Evolutionary conservation across 2,113 vertebrate genomes (phyloP).

Genomic region (Psittacula cyanocephala): DNA sequence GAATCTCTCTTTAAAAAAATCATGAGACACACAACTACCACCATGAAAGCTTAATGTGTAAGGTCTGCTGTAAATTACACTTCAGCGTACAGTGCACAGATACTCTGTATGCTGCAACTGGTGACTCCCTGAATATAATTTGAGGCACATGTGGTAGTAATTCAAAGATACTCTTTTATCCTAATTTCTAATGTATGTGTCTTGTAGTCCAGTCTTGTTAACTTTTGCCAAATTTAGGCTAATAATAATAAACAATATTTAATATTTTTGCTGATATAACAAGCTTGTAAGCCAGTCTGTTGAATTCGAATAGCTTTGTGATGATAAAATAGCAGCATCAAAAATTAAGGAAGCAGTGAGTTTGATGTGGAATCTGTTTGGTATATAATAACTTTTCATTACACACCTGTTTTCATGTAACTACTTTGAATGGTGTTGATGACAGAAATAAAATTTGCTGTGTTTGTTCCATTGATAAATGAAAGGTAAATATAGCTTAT

Average conservation of each 20-base stretch:
- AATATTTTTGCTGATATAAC: background rate
- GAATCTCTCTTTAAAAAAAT: background rate
- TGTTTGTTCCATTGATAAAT: background rate
- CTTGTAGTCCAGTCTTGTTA: background rate
- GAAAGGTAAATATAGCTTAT: background rate
- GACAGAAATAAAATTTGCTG: background rate
- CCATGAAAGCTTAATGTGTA: slow-evolving; percentile 1
- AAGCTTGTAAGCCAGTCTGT: background rate
- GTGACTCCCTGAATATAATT: background rate
- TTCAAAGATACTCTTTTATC: background rate
- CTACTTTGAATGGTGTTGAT: background rate
- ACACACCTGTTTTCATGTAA: background rate
- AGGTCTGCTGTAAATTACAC: slow-evolving; percentile 1
- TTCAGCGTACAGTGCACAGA: background rate
- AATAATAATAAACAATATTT: background rate
- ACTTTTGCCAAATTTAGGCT: background rate
- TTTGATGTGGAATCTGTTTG: background rate
- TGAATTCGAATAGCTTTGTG: background rate
- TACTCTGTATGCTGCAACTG: background rate
- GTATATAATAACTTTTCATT: background rate
- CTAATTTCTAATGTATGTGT: background rate
- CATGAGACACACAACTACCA: background rate
- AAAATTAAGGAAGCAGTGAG: background rate
- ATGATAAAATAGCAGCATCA: background rate
- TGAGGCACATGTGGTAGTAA: background rate